Evolutionary conservation across 1,140 invertebrate genomes (phyloP), one percentile per base, ranked within the genome.

Genomic region (Coboldia fuscipes): DNA sequence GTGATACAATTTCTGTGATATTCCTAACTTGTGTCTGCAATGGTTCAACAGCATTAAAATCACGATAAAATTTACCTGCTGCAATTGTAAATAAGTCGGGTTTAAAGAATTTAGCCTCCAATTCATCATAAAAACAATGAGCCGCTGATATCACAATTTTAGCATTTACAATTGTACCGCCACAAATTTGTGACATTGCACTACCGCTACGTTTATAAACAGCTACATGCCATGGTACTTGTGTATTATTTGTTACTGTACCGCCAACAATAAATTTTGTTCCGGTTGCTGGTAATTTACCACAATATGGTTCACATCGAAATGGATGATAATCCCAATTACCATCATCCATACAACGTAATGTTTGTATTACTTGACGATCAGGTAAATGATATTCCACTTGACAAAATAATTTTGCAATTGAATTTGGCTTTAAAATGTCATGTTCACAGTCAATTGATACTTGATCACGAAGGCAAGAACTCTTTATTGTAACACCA

Each of bases 141-240:
- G 60, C 61, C 45, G 50, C 38, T 53, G 52, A 43, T 14, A 54
- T 16, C 10, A 53, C 41, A 20, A 52, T 28, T 17, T 45, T 53
- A 21, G 41, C 45, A 34, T 40, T 52, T 27, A 63, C 43, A 3
- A 63, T 46, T 3, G 62, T 55, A 0, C 64, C 63, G 0, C 58
- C 62, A 32, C 65, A 68, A 30, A 60, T 54, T 36, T 62, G 60
- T n/a, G n/a, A 32, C 41, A 37, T 16, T 29, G 50, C 26, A 31
- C 37, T 38, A 34, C 35, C 26, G 18, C 26, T 13, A 34, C 18
- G 7, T 30, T 41, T 37, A 45, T 66, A 70, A 28, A 70, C 51
- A 1, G 60, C 66, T 8, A 58, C 53, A 27, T 68, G 62, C 66
- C 68, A 70, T 0, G 65, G 66, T 28, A 68, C 56, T 6, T 37